Evolutionary conservation across 2,797 vertebrate genomes (phyloP), one percentile per base, ranked within the genome.

Genomic region (Melanotaenia pygmaea): DNA sequence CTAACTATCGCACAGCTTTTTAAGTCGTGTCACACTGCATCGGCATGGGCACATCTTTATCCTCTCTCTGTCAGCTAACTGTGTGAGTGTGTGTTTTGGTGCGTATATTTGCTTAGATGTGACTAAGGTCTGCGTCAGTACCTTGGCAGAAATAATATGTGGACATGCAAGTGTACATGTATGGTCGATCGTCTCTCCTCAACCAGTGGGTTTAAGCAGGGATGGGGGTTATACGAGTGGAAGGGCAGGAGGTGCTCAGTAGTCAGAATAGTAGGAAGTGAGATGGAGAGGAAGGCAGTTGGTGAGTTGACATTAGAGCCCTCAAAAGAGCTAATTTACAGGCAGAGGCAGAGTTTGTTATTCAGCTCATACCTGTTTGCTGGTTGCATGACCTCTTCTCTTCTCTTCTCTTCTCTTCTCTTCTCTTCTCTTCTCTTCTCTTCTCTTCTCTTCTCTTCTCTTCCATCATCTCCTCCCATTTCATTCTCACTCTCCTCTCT

Each of bases 361-460:
- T 88, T 91, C 83, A 83, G 82, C 83, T 85, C 86, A 89, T 83
- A 91, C 78, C 88, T 90, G 81, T 78, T 81, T 22, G 13, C 67
- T 59, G 74, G 77, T 69, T 63, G 1, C 77, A 81, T 59, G 66
- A 57, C 63, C 26, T 50, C 20, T 13, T 18, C 24, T 54, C 14
- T 26, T 20, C 14, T 53, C 7, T 70, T 18, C 28, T 54, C 13
- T 59, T 45, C 51, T 40, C 26, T 61, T 2, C n/a, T 57, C 1
- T 54, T 12, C 30, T 30, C 30, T 30, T 10, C 22, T 9, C 6
- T 26, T 28, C 7, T 63, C n/a, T 26, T 59, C 24, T 12, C 20
- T 20, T 50, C 5, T 50, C 38, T n/a, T 32, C 14, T 13, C 30
- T 24, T 37, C 5, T 16, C 13, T 34, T 11, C 4, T 22, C 7